phyloP scores from a whole-genome alignment of 2,113 vertebrate genomes.

The Miniopterus natalensis region DNA sequence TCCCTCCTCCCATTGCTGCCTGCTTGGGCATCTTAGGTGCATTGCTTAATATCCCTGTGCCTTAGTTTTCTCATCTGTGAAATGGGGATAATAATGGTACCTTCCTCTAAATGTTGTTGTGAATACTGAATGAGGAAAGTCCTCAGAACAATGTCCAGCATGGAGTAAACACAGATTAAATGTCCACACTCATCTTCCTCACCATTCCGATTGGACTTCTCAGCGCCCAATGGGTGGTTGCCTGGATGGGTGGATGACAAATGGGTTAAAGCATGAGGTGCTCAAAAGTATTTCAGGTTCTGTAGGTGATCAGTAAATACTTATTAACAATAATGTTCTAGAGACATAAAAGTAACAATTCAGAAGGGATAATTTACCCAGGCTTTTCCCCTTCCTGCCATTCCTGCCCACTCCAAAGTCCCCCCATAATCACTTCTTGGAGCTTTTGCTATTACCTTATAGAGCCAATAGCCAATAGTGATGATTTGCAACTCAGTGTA shows the following conservation, averaged over 20 bases:
- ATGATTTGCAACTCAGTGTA: not conserved
- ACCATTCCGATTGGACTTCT: not conserved
- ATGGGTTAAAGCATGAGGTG: not conserved
- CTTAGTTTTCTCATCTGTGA: not conserved
- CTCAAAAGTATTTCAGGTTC: not conserved
- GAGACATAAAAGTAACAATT: not conserved
- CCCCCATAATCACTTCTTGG: not conserved
- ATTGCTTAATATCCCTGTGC: not conserved
- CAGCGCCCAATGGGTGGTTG: not conserved
- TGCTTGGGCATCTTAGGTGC: not conserved
- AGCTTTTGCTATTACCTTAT: not conserved
- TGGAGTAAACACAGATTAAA: accelerated
- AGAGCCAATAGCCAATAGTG: not conserved
- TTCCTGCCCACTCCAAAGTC: not conserved
- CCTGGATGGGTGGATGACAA: not conserved
- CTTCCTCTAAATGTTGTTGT: not conserved
- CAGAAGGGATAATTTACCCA: not conserved
- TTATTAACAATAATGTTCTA: not conserved
- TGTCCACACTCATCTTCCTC: not conserved
- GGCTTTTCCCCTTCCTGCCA: not conserved
- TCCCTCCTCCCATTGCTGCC: not conserved
- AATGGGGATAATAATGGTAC: not conserved
- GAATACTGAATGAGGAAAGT: not conserved
- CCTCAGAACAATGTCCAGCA: not conserved
- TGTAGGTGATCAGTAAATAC: not conserved